Conservation (phyloP, 2,797 vertebrate species). For the Sternotherus odoratus region DNA sequence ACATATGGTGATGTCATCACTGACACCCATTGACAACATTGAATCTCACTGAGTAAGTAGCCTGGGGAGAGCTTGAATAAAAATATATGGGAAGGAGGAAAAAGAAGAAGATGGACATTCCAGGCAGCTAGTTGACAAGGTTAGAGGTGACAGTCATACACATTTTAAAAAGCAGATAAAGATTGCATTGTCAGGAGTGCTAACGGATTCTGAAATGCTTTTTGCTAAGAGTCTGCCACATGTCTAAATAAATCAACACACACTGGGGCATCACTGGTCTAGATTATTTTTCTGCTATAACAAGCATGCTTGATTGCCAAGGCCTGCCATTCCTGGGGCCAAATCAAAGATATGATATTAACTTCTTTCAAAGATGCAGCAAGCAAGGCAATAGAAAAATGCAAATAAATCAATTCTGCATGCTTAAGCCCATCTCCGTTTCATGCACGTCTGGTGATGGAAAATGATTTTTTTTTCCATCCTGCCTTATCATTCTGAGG, state of each 20-base stretch:
- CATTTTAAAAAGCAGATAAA: slow-evolving; percentile 37
- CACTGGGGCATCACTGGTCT: not conserved
- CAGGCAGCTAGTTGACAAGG: not conserved
- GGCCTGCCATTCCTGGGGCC: slow-evolving; percentile 65
- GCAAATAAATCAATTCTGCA: slow-evolving; percentile 81
- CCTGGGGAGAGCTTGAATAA: not conserved
- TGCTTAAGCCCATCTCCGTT: slow-evolving; percentile 72
- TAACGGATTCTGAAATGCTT: slow-evolving; percentile 56
- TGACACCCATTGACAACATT: not conserved
- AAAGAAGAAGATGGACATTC: not conserved
- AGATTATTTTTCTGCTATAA: slow-evolving; percentile 54
- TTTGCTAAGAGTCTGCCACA: slow-evolving; percentile 34
- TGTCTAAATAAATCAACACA: slow-evolving; percentile 63
- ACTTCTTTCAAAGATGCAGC: slow-evolving; percentile 70
- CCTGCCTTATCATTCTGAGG: slow-evolving; percentile 72
- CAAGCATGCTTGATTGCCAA: slow-evolving; percentile 76
- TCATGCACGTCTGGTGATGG: slow-evolving; percentile 53
- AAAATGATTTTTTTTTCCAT: slow-evolving; percentile 51
- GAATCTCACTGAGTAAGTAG: not conserved
- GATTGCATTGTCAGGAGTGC: not conserved
- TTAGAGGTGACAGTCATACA: not conserved
- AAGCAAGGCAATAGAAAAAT: slow-evolving; percentile 75
- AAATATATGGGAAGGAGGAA: not conserved
- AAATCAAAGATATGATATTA: slow-evolving; percentile 77
- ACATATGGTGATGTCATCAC: not conserved